A percentile compares a stretch with the other conserved stretches of the same genome.
Conservation (phyloP, 2,113 vertebrate genomes). For the Cheilinus undulatus region DNA sequence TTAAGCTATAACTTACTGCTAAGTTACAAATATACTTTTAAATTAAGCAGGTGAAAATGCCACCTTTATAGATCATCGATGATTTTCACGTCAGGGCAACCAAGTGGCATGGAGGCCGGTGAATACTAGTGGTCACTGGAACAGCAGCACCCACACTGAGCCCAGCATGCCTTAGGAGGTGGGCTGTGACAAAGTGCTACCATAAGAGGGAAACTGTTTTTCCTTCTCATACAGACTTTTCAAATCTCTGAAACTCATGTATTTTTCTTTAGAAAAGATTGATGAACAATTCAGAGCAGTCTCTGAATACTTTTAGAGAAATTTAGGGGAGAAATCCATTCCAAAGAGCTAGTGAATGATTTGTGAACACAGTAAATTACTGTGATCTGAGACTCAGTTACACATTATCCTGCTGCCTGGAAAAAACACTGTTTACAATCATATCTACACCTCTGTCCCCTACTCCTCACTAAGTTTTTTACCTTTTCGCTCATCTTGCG, state of each 20-base stretch:
- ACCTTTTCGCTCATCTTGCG: not conserved
- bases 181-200: slow-evolving; percentile 29
- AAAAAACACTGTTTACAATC: slow-evolving; percentile 39
- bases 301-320: slow-evolving; percentile 25
- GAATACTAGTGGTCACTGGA: slow-evolving; percentile 54
- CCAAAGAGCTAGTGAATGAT: slow-evolving; percentile 72
- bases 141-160: slow-evolving; percentile 55
- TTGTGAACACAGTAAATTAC: slow-evolving; percentile 64
- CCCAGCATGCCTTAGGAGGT: slow-evolving; percentile 62
- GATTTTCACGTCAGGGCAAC: not conserved
- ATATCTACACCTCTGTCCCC: slow-evolving; percentile 6
- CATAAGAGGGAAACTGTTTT: not conserved
- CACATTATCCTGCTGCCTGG: slow-evolving; percentile 65
- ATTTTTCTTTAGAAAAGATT: slow-evolving; percentile 38
- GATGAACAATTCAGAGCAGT: slow-evolving; percentile 9
- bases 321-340: slow-evolving; percentile 36
- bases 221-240: not conserved
- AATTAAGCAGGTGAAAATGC: not conserved
- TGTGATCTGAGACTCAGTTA: slow-evolving; percentile 62
- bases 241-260: slow-evolving; percentile 35
- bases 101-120: slow-evolving; percentile 10
- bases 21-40: too few species aligned
- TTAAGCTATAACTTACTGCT: too few species aligned
- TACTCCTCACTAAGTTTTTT: not conserved
- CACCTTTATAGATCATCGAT: not conserved